Conservation (phyloP, 2,888 invertebrate genomes). For the Lasioglossum pauxillum region DNA sequence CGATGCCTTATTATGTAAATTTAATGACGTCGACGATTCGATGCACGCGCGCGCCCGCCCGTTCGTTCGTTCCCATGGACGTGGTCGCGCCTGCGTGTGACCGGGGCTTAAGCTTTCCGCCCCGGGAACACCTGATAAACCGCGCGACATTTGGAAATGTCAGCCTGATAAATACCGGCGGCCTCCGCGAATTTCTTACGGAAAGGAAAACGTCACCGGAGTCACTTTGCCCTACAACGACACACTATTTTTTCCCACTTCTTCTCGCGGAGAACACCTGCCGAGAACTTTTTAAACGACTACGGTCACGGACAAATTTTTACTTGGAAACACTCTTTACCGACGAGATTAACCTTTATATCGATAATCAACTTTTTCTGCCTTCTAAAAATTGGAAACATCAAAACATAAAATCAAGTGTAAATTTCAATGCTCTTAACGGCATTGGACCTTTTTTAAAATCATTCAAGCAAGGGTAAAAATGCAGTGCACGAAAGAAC, state of each 20-base stretch:
- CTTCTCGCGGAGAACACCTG: background rate
- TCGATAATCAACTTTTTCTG: too few relatives aligned
- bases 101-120: slow-evolving; percentile 57
- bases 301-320: too few relatives aligned
- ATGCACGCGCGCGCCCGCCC: slow-evolving; percentile 58
- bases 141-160: slow-evolving; percentile 79
- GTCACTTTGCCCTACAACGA: background rate
- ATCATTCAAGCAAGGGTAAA: too few relatives aligned
- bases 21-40: slow-evolving; percentile 75
- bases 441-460: too few relatives aligned
- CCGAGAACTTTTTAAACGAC: background rate
- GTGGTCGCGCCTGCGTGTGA: slow-evolving; percentile 61
- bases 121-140: slow-evolving; percentile 70
- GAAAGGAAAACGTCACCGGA: background rate
- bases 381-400: too few relatives aligned
- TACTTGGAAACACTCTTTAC: too few relatives aligned
- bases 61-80: slow-evolving; percentile 48
- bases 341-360: too few relatives aligned
- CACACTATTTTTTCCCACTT: background rate
- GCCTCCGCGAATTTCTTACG: slow-evolving; percentile 37
- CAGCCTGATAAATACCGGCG: slow-evolving; percentile 74
- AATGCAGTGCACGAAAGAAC: too few relatives aligned
- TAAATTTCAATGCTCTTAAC: too few relatives aligned
- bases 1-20: slow-evolving; percentile 82
- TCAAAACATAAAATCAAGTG: too few relatives aligned